Evolutionary conservation across 37 sponge, comb jelly and placozoan species (phyloP).

Genomic region (Haliclona indistincta): DNA sequence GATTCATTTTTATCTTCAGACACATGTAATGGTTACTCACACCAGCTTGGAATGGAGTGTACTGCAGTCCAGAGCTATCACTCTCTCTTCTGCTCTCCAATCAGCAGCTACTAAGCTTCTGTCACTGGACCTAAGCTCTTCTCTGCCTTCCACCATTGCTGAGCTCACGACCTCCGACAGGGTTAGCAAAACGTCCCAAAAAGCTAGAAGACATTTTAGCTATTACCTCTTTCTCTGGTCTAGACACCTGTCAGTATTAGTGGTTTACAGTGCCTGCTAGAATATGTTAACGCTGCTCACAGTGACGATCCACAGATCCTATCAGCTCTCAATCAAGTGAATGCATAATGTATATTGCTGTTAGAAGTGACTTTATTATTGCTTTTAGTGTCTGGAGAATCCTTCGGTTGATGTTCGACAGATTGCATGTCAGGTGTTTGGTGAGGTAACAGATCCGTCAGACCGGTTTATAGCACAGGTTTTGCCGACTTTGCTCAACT

Average conservation of each 20-base stretch:
- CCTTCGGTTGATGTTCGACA: slow-evolving; percentile 49
- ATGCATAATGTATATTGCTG: background rate
- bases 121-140: slow-evolving; percentile 15
- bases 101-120: slow-evolving; percentile 18
- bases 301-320: background rate
- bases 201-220: background rate
- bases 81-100: slow-evolving; percentile 42
- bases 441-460: background rate
- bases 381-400: slow-evolving; percentile 36
- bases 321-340: slow-evolving; percentile 30
- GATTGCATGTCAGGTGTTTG: slow-evolving; percentile 60
- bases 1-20: background rate
- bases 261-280: slow-evolving; percentile 43
- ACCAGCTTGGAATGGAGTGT: slow-evolving; percentile 51
- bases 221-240: background rate
- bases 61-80: slow-evolving; percentile 53
- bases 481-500: slow-evolving; percentile 37
- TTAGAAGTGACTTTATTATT: too few species aligned
- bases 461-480: slow-evolving; percentile 26
- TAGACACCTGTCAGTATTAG: slow-evolving; percentile 58
- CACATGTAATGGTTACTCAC: slow-evolving; percentile 9
- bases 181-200: slow-evolving; percentile 22
- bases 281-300: slow-evolving; percentile 40
- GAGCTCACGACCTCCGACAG: slow-evolving; percentile 45
- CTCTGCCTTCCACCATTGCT: slow-evolving; percentile 26